phyloP scores from a whole-genome alignment of 2,888 invertebrate genomes.

The Sarcophaga rosellei region DNA sequence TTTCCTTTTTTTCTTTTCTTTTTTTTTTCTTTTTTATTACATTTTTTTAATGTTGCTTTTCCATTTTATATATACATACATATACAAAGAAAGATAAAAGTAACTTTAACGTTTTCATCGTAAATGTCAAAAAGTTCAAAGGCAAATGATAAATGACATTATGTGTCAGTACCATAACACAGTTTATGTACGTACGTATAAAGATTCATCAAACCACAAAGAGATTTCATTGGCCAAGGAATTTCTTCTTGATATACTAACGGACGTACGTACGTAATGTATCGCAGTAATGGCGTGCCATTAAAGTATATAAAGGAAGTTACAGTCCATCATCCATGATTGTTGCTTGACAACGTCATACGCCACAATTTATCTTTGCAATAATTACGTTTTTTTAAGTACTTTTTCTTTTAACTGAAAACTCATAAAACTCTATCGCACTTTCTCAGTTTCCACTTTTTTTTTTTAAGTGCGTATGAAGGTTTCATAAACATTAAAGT shows the following conservation, averaged over 20 bases:
- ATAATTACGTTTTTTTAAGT: no score
- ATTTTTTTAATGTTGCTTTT: background rate
- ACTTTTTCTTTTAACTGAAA: no score
- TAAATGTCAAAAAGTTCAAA: conserved; percentile 75
- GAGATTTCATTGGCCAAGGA: background rate
- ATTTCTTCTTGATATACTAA: no score
- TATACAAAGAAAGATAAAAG: conserved; percentile 50
- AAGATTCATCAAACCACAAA: conserved; percentile 15
- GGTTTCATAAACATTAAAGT: no score
- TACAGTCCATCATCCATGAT: no score
- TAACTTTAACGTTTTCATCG: conserved; percentile 63
- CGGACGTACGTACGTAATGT: background rate
- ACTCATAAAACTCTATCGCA: no score
- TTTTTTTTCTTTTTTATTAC: conserved; percentile 4
- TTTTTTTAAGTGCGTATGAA: no score
- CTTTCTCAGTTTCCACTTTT: no score
- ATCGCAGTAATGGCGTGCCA: background rate
- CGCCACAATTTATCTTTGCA: no score
- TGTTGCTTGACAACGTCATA: no score
- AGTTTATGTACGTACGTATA: background rate
- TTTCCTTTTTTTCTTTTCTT: conserved; percentile 8
- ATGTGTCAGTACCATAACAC: conserved; percentile 61
- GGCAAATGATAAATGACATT: conserved; percentile 75
- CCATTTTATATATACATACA: background rate
- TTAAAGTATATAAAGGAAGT: background rate